These are phyloP conservation scores for Rhingia rostrata DNA, from an alignment of 2,888 invertebrate species.

Conservation along the genomic window DNA sequence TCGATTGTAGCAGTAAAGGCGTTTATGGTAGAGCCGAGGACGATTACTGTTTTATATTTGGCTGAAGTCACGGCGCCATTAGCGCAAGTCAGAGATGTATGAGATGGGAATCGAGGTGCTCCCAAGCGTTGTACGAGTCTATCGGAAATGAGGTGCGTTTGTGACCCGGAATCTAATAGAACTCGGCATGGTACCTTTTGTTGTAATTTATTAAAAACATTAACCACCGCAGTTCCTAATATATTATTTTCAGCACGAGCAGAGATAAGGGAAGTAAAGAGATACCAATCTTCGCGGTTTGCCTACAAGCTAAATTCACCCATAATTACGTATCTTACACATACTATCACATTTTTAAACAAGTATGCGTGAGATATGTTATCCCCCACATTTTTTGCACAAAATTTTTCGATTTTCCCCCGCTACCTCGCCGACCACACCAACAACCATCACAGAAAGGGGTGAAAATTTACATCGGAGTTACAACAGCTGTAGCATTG, in stretches of 20 bases:
- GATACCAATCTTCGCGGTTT: no score
- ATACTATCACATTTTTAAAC: no score
- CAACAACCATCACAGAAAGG: no score
- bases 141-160: constrained; percentile 33
- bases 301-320: no score
- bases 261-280: no score
- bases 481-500: no score
- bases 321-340: no score
- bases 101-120: not conserved
- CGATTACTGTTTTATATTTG: constrained; percentile 21
- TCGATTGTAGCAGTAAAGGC: constrained; percentile 35
- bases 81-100: not conserved
- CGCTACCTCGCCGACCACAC: no score
- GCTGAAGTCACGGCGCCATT: constrained; percentile 2
- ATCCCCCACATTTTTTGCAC: no score
- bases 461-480: no score
- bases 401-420: no score
- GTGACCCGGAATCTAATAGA: constrained; percentile 31
- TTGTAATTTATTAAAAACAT: constrained; percentile 4
- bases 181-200: constrained; percentile 32
- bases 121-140: constrained; percentile 10
- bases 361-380: no score
- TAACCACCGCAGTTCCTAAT: constrained; percentile 21
- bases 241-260: not conserved
- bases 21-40: constrained; percentile 20